Percentiles rank a stretch among this genome's conserved stretches.
Conservation (phyloP, 2,113 vertebrate genomes). For the Triplophysa rosa region DNA sequence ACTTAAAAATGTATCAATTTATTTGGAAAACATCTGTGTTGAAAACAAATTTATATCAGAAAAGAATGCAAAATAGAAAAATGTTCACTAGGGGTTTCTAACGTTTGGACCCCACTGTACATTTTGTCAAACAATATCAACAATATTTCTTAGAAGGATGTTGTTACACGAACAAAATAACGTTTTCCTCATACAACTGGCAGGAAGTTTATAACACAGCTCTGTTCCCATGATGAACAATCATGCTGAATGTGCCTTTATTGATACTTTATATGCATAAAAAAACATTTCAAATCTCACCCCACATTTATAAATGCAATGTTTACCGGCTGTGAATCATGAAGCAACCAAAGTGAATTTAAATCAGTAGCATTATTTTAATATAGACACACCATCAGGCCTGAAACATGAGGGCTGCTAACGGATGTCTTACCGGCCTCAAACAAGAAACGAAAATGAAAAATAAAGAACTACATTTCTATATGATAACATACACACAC, state of each 20-base stretch:
- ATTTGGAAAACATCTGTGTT: too few relatives aligned
- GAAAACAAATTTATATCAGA: too few relatives aligned
- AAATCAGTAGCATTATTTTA: slow-evolving; percentile 12
- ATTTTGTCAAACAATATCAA: background rate
- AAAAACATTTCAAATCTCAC: background rate
- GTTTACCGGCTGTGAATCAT: too few relatives aligned
- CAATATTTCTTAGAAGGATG: too few relatives aligned
- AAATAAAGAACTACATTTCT: background rate
- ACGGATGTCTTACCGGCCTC: too few relatives aligned
- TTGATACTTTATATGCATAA: background rate
- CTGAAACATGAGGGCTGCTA: background rate
- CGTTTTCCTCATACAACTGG: background rate
- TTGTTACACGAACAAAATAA: background rate
- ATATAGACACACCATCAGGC: too few relatives aligned
- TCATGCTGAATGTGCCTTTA: background rate
- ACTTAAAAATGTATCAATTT: too few relatives aligned
- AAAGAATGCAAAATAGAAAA: too few relatives aligned
- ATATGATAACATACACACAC: background rate
- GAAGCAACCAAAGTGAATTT: background rate
- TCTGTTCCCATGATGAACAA: background rate
- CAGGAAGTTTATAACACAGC: background rate
- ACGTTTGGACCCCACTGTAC: background rate
- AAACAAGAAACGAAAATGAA: background rate
- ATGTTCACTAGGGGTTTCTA: too few relatives aligned
- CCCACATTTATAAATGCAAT: background rate